Conservation (phyloP, 2,888 invertebrate genomes). For the Latrodectus elegans region DNA sequence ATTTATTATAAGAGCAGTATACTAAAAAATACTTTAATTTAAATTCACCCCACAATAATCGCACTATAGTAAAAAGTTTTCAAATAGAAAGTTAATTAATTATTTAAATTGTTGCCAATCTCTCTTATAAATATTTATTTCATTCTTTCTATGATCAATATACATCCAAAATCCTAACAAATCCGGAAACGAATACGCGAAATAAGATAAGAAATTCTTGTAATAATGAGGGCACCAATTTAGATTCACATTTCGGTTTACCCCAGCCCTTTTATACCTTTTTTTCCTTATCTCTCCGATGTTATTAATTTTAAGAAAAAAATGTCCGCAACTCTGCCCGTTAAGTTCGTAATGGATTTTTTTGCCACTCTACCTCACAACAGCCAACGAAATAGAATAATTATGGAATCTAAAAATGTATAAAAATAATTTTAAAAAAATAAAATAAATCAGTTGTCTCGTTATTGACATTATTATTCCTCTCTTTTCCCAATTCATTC, state of each 20-base stretch:
- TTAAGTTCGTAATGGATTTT: conserved; percentile 8
- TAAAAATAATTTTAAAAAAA: neutral
- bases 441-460: conserved; percentile 15
- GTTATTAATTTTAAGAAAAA: conserved; percentile 7
- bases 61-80: too few relatives aligned
- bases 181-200: neutral
- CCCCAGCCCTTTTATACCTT: neutral
- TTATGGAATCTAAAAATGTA: neutral
- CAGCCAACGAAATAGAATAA: conserved; percentile 2
- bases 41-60: too few relatives aligned
- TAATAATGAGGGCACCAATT: conserved; percentile 50
- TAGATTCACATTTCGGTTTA: conserved; percentile 12
- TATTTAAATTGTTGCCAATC: too few relatives aligned
- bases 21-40: too few relatives aligned
- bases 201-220: conserved; percentile 12
- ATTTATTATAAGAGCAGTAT: too few relatives aligned
- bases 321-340: neutral
- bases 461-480: conserved; percentile 56
- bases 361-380: neutral
- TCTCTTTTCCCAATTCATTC: neutral
- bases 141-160: neutral
- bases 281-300: neutral
- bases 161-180: neutral
- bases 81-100: too few relatives aligned
- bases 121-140: too few relatives aligned